phyloP scores from a whole-genome alignment of 2,797 vertebrate species.

The Oreochromis grahami region DNA sequence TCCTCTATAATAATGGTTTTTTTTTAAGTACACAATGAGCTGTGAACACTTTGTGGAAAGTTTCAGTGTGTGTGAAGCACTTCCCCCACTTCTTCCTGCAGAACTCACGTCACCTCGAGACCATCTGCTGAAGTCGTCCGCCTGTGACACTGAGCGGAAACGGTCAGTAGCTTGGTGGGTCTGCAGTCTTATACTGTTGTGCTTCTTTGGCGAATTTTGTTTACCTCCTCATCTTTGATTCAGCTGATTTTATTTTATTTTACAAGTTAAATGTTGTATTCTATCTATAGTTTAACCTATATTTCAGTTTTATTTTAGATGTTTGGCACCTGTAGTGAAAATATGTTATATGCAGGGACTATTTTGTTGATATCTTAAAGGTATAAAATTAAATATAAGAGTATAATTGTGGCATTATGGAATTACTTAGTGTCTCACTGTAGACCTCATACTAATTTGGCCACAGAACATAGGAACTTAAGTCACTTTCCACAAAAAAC shows the following conservation, averaged over 20 bases:
- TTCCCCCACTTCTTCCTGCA: constrained; percentile 28
- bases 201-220: fast-evolving
- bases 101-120: constrained; percentile 81
- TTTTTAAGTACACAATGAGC: background rate
- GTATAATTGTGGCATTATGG: background rate
- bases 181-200: background rate
- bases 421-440: background rate
- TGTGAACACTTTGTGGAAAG: background rate
- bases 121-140: constrained; percentile 75
- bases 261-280: background rate
- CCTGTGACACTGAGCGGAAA: constrained; percentile 38
- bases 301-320: background rate
- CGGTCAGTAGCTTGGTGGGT: constrained; percentile 48
- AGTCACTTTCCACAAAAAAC: background rate
- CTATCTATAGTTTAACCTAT: background rate
- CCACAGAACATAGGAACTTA: background rate
- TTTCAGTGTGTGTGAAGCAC: background rate
- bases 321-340: background rate
- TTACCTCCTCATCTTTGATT: background rate
- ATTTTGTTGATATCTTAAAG: background rate
- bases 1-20: background rate
- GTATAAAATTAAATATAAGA: fast-evolving
- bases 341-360: background rate
- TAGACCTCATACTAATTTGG: background rate
- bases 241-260: background rate